Percentiles rank a stretch among this genome's conserved stretches.
phyloP scores from a whole-genome alignment of 2,888 invertebrate species.

The Philhelius pedissequus region DNA sequence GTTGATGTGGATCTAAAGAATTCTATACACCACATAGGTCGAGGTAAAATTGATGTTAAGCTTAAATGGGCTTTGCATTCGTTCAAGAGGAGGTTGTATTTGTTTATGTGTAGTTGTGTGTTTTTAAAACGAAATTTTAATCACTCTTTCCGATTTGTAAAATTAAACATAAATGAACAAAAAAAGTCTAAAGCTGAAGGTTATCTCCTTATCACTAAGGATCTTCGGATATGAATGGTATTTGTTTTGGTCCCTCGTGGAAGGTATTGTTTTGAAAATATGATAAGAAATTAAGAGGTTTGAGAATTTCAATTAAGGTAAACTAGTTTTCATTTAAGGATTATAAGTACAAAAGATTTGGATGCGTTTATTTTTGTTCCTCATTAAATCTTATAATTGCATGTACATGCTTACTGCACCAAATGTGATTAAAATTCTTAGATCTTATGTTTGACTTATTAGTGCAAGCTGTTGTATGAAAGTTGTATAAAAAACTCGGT shows the following conservation, averaged over 20 bases:
- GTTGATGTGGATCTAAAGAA: constrained; percentile 33
- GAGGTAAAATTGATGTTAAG: constrained; percentile 42
- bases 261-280: neutral
- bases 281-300: neutral
- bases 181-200: neutral
- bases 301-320: neutral
- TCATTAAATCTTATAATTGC: too few relatives aligned
- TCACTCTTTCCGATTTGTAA: neutral
- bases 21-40: constrained; percentile 31
- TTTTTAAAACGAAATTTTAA: neutral
- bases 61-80: neutral
- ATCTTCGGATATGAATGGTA: neutral
- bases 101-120: neutral
- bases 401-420: too few relatives aligned
- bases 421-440: too few relatives aligned
- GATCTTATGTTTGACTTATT: too few relatives aligned
- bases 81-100: neutral
- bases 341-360: neutral
- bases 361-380: neutral
- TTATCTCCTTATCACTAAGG: neutral
- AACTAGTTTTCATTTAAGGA: neutral
- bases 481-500: too few relatives aligned
- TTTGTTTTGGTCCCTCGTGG: neutral
- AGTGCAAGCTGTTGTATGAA: too few relatives aligned
- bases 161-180: neutral